These are phyloP conservation scores for Agonopterix heracliana DNA, from an alignment of 2,888 invertebrate species.

Conservation along the genomic window DNA sequence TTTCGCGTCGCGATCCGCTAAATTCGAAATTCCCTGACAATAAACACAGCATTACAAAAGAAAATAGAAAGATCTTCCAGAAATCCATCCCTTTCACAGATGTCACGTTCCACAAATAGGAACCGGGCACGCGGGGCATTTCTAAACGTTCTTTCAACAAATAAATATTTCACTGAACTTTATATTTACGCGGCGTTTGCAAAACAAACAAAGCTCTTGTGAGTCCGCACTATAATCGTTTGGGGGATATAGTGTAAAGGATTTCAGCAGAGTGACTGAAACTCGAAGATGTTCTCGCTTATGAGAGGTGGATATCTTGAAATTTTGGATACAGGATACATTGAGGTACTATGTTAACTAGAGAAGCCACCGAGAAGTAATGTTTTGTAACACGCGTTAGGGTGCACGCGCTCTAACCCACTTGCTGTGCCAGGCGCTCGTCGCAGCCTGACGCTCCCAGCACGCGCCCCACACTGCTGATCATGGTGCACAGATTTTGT, in stretches of 20 bases:
- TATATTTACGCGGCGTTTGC: constrained; percentile 33
- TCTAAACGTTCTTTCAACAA: constrained; percentile 28
- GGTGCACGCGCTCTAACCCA: no score
- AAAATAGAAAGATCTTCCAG: constrained; percentile 6
- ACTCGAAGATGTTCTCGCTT: no score
- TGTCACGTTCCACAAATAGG: constrained; percentile 42
- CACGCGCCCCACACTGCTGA: no score
- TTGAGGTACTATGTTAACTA: no score
- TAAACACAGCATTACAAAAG: background rate
- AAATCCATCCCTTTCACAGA: constrained; percentile 18
- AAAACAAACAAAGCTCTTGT: constrained; percentile 17
- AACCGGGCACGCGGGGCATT: constrained; percentile 14
- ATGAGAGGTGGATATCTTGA: no score
- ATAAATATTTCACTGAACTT: constrained; percentile 37
- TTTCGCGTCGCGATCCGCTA: background rate
- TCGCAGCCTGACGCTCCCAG: no score
- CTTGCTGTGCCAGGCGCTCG: no score
- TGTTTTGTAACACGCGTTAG: no score
- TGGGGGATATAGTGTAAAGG: constrained; percentile 6
- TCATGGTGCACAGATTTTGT: no score
- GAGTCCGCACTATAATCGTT: constrained; percentile 21
- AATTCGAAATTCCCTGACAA: background rate
- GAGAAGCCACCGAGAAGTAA: no score
- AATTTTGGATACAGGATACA: no score
- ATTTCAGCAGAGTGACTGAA: no score